Evolutionary conservation across 2,113 vertebrate genomes (phyloP), one percentile per base, ranked within the genome.

Genomic region (Prolemur simus): DNA sequence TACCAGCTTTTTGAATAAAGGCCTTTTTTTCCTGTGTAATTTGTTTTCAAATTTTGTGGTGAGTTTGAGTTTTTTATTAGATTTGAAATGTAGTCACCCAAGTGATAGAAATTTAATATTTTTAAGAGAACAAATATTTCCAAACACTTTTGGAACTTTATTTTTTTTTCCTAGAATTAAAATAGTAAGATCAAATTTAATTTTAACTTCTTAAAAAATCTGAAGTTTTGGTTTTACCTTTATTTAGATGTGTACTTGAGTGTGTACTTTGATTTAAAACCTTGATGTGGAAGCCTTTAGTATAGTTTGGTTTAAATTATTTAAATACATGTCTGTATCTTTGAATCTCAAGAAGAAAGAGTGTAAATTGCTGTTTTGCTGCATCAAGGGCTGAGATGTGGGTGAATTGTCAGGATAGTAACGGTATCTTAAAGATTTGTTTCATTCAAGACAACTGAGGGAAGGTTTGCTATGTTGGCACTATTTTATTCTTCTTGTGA

Each of bases 341-440:
- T 71, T 68, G 18, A 56, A 34, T 89, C 34, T 0, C 0, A 0
- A 0, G 12, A 58, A 81, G 34, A 34, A 37, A 56, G 5, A 54
- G 21, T 3, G 27, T 64, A 74, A 74, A 63, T 83, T n/a, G 42
- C 58, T 76, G 17, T 39, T 2, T 10, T 66, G 54, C 85, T 89
- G 25, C 17, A 1, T 37, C 47, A 89, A 6, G 49, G 78, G 68
- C 82, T 37, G 29, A 17, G 3, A 56, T n/a, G 21, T 94, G 78
- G 27, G 12, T 54, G 34, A 97, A 94, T 77, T 98, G 90, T 94
- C 89, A n/a, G 52, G 56, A 52, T 42, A 85, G 84, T 71, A 84
- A 2, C 81, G 87, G 83, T 94, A 94, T 94, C 96, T 97, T 98
- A 94, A 97, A 97, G 64, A 95, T 96, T 97, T 6, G 0, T 94